Evolutionary conservation across 2,797 vertebrate species (phyloP), one percentile per base, ranked within the genome.

Genomic region (Carcharodon carcharias): DNA sequence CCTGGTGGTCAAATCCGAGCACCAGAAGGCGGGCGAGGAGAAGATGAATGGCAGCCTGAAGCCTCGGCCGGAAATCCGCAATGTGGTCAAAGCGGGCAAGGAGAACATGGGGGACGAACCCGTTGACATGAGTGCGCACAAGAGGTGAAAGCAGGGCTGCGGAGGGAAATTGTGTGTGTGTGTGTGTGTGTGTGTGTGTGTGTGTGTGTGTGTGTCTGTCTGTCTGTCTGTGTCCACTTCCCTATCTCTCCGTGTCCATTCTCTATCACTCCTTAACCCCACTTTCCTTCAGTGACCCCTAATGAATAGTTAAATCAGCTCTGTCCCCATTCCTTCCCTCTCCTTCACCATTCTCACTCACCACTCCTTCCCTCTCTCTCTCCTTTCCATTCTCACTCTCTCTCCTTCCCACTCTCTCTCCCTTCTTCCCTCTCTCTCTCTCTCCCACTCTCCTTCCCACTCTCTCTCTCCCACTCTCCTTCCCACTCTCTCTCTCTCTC

Each of bases 81-180:
- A 97, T 35, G 96, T 97, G 35, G 97, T 98, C 73, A 98, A 98
- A 97, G 98, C 98, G 0, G 99, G 99, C 63, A 99, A 99, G 97
- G 99, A 99, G 97, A 99, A 99, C 97, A 98, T 99, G 87, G 98
- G 97, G 28, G 99, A 99, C 0, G 99, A 99, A 96, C 99, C 99
- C 0, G 99, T 99, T 97, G 99, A 99, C n/a, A 99, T 99, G 99
- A 99, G 98, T 2, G 98, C 99, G 0, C 98, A 98, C 96, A 98
- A 98, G 95, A 98, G 99, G 99, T 99, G 98, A 96, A 98, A 6
- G 35, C 26, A 4, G 26, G 31, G 28, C 18, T 14, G 54, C 11
- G 18, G 54, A 12, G 45, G 21, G 40, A 45, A 3, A 23, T 6
- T 26, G 67, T 26, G 21, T 0, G 26, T 71, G 26, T 23, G 23